Evolutionary conservation across 2,797 vertebrate species (phyloP), one percentile per base, ranked within the genome.

Genomic region (Aselliscus stoliczkanus): DNA sequence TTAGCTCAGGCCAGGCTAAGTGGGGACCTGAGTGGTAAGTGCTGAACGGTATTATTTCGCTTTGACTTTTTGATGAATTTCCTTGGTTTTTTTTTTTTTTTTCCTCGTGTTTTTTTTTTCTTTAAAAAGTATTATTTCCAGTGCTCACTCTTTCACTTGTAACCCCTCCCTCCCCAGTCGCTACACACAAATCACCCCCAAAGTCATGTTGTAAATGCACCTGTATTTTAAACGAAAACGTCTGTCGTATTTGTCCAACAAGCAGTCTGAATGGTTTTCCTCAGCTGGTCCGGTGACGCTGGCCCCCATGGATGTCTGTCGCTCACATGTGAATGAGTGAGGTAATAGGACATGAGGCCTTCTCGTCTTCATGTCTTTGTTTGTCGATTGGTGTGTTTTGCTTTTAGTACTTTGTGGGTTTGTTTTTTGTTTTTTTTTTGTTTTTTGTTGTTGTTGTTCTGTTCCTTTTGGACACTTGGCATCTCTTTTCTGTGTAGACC

Each of bases 21-120:
- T 98, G 98, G 99, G 98, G 98, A 99, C 99, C 99, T 98, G 99
- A 99, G 99, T 98, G 98, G 85, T 98, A 99, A 99, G 99, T 99
- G 99, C 98, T 97, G 97, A 97, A 94, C 67, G 94, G 97, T 96
- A 88, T 91, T 54, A 92, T 89, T 97, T 97, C 97, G 76, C 98
- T 97, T 98, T 97, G 96, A 97, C 96, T 98, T 97, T 97, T 98
- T 89, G 96, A 83, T 92, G 58, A 85, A 93, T 96, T 95, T 72
- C 69, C 87, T 98, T 42, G 42, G 42, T 95, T 94, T 98, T 94
- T 97, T 98, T 98, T 94, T 97, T 95, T 93, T 37, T 34, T 20
- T n/a, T 97, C 97, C 97, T 97, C 95, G 93, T 97, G 97, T 96
- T 98, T 97, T 98, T 85, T 96, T 93, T 96, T 98, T 98, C 98